Evolutionary conservation across 1,140 invertebrate genomes (phyloP).

Genomic region (Hydropsyche tenuis): DNA sequence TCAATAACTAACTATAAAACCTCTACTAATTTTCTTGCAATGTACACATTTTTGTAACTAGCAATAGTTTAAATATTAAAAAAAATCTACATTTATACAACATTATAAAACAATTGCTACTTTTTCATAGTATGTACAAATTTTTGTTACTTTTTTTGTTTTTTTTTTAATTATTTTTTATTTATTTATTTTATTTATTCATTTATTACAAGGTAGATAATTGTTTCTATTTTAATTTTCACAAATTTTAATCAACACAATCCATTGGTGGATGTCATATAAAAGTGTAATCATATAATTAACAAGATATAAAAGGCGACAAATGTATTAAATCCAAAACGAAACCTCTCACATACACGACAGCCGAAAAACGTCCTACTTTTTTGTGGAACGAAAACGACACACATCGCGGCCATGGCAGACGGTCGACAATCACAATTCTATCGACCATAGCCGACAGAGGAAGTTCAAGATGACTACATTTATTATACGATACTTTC

Average conservation of each 20-base stretch:
- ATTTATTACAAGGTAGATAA: constrained; percentile 1
- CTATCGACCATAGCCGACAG: constrained; percentile 20
- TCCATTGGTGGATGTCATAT: not conserved
- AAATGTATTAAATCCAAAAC: not conserved
- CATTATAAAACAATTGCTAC: constrained; percentile 32
- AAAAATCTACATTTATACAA: constrained; percentile 45
- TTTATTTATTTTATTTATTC: too few species aligned
- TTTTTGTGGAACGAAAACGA: too few species aligned
- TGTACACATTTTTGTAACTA: constrained; percentile 36
- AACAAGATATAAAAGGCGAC: not conserved
- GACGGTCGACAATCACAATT: constrained; percentile 16
- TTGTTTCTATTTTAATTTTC: constrained; percentile 22
- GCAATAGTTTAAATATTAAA: constrained; percentile 40
- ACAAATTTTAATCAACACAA: constrained; percentile 20
- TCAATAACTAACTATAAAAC: constrained; percentile 50
- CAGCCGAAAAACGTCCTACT: constrained; percentile 1
- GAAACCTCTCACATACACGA: not conserved
- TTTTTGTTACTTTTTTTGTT: constrained; percentile 1
- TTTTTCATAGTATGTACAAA: constrained; percentile 18
- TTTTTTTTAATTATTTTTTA: not conserved
- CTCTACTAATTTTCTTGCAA: constrained; percentile 39
- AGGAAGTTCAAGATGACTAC: constrained; percentile 31
- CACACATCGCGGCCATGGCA: too few species aligned
- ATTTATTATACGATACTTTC: constrained; percentile 7
- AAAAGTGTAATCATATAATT: not conserved